Evolutionary conservation across 1,140 invertebrate genomes (phyloP).

Genomic region (Listronotus oregonensis): DNA sequence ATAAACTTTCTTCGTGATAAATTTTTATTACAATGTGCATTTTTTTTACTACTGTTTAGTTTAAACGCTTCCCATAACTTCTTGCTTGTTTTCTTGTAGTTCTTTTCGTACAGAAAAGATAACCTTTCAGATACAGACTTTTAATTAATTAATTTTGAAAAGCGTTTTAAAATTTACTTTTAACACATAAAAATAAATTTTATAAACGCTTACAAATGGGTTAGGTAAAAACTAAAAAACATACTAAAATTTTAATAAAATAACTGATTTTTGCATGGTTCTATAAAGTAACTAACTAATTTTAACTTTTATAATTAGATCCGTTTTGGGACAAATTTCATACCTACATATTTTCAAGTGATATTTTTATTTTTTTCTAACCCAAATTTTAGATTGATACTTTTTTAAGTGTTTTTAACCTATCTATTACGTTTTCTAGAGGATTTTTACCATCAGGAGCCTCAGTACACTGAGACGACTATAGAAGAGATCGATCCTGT

Average conservation of each 20-base stretch:
- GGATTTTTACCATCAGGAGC: constrained; percentile 65
- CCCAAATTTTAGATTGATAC: constrained; percentile 2
- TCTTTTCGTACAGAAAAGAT: constrained; percentile 46
- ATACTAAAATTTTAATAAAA: too few relatives aligned
- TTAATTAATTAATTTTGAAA: too few relatives aligned
- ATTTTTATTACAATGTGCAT: too few relatives aligned
- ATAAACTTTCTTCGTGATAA: too few relatives aligned
- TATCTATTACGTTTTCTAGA: constrained; percentile 43
- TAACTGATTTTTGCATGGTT: too few relatives aligned
- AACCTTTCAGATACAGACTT: too few relatives aligned
- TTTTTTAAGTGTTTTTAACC: not conserved
- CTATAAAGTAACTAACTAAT: too few relatives aligned
- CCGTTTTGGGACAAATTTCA: not conserved
- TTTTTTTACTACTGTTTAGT: not conserved
- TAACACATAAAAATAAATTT: too few relatives aligned
- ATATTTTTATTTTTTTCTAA: constrained; percentile 1
- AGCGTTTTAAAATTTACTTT: too few relatives aligned
- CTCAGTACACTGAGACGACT: constrained; percentile 61
- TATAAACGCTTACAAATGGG: too few relatives aligned
- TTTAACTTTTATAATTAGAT: not conserved
- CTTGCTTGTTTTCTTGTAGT: constrained; percentile 27
- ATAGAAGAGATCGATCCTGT: constrained; percentile 61
- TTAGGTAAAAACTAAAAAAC: too few relatives aligned
- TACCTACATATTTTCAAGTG: not conserved
- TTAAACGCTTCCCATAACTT: not conserved